Evolutionary conservation across 2,888 invertebrate species (phyloP), one percentile per base, ranked within the genome.

Genomic region (Onthophagus sagittarius): DNA sequence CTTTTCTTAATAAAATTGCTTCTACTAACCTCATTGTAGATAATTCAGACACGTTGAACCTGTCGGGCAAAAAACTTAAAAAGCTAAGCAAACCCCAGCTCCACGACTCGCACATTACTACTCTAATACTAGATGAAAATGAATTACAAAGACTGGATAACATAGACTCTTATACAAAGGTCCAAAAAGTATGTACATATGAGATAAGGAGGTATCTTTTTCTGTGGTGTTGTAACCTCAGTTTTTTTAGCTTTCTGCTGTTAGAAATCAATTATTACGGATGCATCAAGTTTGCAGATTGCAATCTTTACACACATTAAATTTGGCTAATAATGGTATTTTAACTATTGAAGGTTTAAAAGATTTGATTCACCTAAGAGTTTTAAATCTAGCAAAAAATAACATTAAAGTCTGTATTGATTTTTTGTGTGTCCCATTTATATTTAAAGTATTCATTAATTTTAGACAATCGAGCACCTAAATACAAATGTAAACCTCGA

Each of bases 301-400:
- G 75, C 92, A 92, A 77, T 92, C 93, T 82, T 87, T 97, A 72
- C 91, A 94, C 62, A 91, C 93, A 63, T 86, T 97, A 76, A 93
- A 96, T 84, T 88, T 97, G 67, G 93, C 95, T 77, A 92, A 94
- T 83, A 97, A 97, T 86, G 93, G 93, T 71, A 94, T 97, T 77
- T 88, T 95, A 65, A 93, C 93, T 73, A 95, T 97, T 81, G 97
- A 97, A 85, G 97, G 96, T 7, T 87, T 97, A 11, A 94, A 94
- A 84, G 95, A 96, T 75, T 88, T 97, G 77, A 88, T 90, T 71
- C 92, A 94, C 81, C 87, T 97, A 75, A 92, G 92, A 82, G 92
- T 93, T 82, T 87, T 97, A 71, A 94, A 95, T 85, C 87, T 97
- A 73, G 90, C 93, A 85, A 94, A 94, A 76, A 97, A 97, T 86